Base-by-base conservation (phyloP, 2,888 invertebrate species). In the Tanaodytes sp. region DNA sequence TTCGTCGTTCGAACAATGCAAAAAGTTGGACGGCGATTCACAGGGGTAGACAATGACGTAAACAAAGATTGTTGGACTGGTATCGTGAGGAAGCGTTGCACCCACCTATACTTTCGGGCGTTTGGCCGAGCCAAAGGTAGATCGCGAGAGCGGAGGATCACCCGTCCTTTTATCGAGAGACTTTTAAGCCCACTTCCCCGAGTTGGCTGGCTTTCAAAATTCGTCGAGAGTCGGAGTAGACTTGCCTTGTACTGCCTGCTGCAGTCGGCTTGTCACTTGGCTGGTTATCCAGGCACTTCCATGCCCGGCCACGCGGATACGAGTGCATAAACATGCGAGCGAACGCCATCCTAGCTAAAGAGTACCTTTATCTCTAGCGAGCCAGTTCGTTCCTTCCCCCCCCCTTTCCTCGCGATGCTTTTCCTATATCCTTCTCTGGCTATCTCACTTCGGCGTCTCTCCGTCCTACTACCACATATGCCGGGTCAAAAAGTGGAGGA, bases 201-300 rank as follows among this genome's bases (percentile, higher is more conserved):
- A 83, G 81, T 84, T 84, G 84, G 84, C 84, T 82, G 78, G 81
- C 80, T 82, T 82, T 84, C 84, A 84, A 84, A 84, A 84, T 83
- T 83, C 78, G 78, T 77, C 76, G 77, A 76, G 78, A 77, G 67
- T 68, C 71, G 39, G 62, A 54, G 65, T 51, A 73, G 76, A 74
- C 75, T 71, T 73, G 73, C 78, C 76, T 74, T 74, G 69, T 64
- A 30, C 66, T 65, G 74, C 64, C 73, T 73, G 67, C 67, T 69
- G 71, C 71, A 67, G 72, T 77, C 76, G 80, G 80, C 80, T 82
- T 83, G 84, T 84, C 84, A 84, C 84, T 84, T 83, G 84, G 84
- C 82, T 84, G 84, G 84, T 84, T 84, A 84, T 84, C 83, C 84
- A 79, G 81, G 81, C 82, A 84, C 83, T 84, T 82, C 82, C 81